Base-by-base conservation (phyloP, 2,113 vertebrate genomes). In the Sinocyclocheilus maitianheensis region DNA sequence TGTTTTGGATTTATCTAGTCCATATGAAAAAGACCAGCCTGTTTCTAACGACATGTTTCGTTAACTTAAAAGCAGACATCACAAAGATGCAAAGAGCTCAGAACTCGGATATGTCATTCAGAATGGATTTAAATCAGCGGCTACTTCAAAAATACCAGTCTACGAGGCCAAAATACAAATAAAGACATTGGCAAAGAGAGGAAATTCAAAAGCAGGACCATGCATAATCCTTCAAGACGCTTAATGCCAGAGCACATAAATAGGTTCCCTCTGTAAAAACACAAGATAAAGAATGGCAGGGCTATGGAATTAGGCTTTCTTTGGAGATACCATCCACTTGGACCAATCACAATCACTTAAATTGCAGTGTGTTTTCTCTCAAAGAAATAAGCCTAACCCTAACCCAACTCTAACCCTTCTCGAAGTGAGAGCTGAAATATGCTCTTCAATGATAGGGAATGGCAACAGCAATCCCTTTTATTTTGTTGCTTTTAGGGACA, bases 171-270 rank as follows among this genome's bases (percentile, higher is more conserved):
- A 92, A 93, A 93, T 90, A 85, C 78, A 87, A 94, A 93, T 91
- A 89, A 67, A 90, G 85, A 88, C 76, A 60, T 63, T 53, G 51
- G 26, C 14, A 84, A 55, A 71, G 81, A 90, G 86, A 91, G 80
- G 89, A 91, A 89, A 92, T 90, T 89, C 89, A 89, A 85, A 91
- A 90, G 89, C 87, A 93, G 86, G 77, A 90, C 88, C 91, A 86
- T 90, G 88, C 88, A 94, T 93, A 94, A 94, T 94, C 92, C 87
- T 85, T 88, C 85, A 90, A 89, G 88, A 93, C 89, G 89, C 84
- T 87, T 74, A 91, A 89, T 83, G 90, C 46, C 84, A 87, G 86
- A 88, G 74, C 77, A 85, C 89, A 91, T 62, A 89, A 85, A 88
- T 51, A 53, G 51, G 86, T 43, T 81, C 79, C 30, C 34, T 48